Base-by-base conservation (phyloP, 2,888 invertebrate genomes). In the Acrocyrtus sp. region DNA sequence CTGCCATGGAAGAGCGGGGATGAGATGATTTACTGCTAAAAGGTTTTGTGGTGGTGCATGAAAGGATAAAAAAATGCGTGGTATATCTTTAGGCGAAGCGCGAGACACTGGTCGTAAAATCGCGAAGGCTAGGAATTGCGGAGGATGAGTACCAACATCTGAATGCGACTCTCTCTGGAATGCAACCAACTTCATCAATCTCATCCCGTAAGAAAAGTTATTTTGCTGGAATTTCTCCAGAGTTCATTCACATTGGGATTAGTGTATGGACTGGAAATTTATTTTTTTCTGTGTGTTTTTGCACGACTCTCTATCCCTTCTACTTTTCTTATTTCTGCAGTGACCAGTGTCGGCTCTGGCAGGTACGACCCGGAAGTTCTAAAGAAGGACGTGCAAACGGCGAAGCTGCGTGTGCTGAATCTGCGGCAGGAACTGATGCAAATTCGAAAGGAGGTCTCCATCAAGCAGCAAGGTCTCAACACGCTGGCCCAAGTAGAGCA, bases 101-200 rank as follows among this genome's bases (percentile, higher is more conserved):
- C 85, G 97, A 98, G 87, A 96, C 97, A 85, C 94, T 92, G 86
- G 92, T 95, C 86, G 92, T 98, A 79, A 98, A 98, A 86, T 94
- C 96, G 84, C 95, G 97, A 87, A 89, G 97, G 84, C 87, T 98
- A 82, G 90, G 92, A 83, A 87, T 98, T 82, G 97, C 97, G 63
- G 95, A 97, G 86, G 95, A 97, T 85, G 97, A 98, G 86, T 97
- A 95, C 87, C 93, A 95, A 84, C 94, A 95, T 84, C 89, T 97
- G 75, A 95, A 94, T 86, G 92, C 92, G 84, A 92, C 92, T 53
- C 88, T 92, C 76, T 89, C 90, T 50, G 81, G 81, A 43, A 75
- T 81, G 60, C 80, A 78, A 29, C 72, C 78, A 21, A 79, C 79
- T 19, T 79, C 80, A 43, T 81, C 81, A 43, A 79, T 80, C 21